These are phyloP conservation scores for Mythimna impura DNA, from an alignment of 2,888 invertebrate genomes.

Conservation along the genomic window DNA sequence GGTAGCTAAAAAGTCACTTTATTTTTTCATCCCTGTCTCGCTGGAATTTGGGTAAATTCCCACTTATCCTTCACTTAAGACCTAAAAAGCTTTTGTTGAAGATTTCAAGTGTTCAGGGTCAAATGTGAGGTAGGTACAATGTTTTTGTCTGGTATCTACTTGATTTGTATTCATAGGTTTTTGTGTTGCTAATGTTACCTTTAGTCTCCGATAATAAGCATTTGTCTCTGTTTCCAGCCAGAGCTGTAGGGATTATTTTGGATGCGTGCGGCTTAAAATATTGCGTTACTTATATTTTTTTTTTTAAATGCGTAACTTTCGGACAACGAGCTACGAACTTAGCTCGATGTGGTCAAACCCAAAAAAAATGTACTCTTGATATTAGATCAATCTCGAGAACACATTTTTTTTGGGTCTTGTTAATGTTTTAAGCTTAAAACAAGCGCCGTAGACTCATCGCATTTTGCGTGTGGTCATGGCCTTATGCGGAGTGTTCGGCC, in stretches of 20 bases:
- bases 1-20: conserved; percentile 46
- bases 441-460: no score
- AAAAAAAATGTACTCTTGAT: no score
- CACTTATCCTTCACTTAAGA: conserved; percentile 58
- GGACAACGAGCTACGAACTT: no score
- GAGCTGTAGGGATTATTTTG: background rate
- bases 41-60: conserved; percentile 55
- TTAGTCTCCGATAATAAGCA: background rate
- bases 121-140: conserved; percentile 33
- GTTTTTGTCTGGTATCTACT: conserved; percentile 40
- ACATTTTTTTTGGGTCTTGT: no score
- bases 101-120: conserved; percentile 45
- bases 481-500: no score
- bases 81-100: conserved; percentile 56
- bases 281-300: no score
- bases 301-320: no score
- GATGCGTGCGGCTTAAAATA: no score
- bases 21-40: conserved; percentile 50
- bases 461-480: no score
- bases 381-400: no score
- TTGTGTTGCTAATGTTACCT: conserved; percentile 25
- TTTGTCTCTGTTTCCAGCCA: background rate
- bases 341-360: no score
- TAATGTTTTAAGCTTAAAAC: no score
- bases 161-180: conserved; percentile 54